Conservation (phyloP, 2,113 vertebrate species). For the Notarius quadriscutis region DNA sequence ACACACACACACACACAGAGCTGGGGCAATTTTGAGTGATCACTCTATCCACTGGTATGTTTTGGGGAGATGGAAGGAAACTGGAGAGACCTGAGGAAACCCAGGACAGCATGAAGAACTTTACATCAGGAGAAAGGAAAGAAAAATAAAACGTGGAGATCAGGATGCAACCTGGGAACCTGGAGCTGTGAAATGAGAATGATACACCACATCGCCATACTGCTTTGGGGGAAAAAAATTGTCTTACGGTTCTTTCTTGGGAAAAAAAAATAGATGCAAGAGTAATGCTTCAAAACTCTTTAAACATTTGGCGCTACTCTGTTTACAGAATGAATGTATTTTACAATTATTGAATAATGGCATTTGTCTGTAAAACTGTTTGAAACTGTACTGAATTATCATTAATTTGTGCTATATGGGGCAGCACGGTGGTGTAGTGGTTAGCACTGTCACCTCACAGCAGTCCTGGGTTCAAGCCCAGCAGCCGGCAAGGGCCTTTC, state of each 20-base stretch:
- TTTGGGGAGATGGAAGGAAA: background rate
- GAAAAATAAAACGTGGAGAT: background rate
- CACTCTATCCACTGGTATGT: background rate
- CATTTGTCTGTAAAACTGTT: too few relatives aligned
- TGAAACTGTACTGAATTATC: too few relatives aligned
- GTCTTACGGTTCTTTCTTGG: background rate
- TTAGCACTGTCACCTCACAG: too few relatives aligned
- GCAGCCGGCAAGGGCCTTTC: too few relatives aligned
- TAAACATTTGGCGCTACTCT: background rate
- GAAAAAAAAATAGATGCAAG: background rate
- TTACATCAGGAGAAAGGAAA: background rate
- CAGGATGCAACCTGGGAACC: background rate
- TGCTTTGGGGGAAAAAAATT: background rate
- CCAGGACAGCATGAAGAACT: background rate
- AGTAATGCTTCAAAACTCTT: background rate
- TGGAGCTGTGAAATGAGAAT: background rate
- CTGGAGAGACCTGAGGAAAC: background rate
- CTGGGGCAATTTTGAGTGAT: background rate
- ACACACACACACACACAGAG: background rate
- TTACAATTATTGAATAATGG: background rate
- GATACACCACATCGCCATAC: background rate
- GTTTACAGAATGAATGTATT: background rate
- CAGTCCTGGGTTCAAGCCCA: too few relatives aligned
- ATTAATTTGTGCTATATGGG: too few relatives aligned
- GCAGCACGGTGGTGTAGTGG: too few relatives aligned